These are phyloP conservation scores for Zonitis immaculata DNA, from an alignment of 2,888 invertebrate genomes.

Conservation along the genomic window DNA sequence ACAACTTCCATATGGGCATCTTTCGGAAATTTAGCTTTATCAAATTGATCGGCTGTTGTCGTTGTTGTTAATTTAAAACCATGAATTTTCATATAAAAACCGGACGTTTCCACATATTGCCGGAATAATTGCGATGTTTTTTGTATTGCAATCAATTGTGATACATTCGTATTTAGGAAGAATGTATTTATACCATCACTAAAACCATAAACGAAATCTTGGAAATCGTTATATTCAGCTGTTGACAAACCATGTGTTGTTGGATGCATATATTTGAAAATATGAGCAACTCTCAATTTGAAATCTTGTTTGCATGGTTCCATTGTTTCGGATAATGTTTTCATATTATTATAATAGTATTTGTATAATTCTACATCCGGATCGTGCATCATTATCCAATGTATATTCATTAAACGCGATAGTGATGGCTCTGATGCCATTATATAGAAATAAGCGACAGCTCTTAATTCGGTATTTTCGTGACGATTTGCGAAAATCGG, in stretches of 20 bases:
- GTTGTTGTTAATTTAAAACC: not conserved
- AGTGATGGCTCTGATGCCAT: constrained; percentile 43
- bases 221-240: constrained; percentile 44
- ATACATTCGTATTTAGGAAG: constrained; percentile 23
- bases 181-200: constrained; percentile 40
- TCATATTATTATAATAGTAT: constrained; percentile 49
- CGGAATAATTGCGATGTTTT: not conserved
- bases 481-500: constrained; percentile 48
- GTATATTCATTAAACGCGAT: constrained; percentile 44
- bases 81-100: constrained; percentile 2
- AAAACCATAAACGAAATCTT: constrained; percentile 45
- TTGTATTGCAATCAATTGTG: constrained; percentile 12
- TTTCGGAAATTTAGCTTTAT: not conserved
- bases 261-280: constrained; percentile 39
- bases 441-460: constrained; percentile 47
- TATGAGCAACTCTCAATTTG: constrained; percentile 38
- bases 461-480: constrained; percentile 46
- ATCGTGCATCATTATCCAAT: constrained; percentile 50
- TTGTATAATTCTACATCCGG: constrained; percentile 48
- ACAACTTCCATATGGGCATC: constrained; percentile 25
- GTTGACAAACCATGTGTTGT: constrained; percentile 37
- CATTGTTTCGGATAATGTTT: constrained; percentile 44
- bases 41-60: not conserved
- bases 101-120: not conserved
- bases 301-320: constrained; percentile 45